phyloP scores from a whole-genome alignment of 2,888 invertebrate species.

The Ecdyonurus torrentis region DNA sequence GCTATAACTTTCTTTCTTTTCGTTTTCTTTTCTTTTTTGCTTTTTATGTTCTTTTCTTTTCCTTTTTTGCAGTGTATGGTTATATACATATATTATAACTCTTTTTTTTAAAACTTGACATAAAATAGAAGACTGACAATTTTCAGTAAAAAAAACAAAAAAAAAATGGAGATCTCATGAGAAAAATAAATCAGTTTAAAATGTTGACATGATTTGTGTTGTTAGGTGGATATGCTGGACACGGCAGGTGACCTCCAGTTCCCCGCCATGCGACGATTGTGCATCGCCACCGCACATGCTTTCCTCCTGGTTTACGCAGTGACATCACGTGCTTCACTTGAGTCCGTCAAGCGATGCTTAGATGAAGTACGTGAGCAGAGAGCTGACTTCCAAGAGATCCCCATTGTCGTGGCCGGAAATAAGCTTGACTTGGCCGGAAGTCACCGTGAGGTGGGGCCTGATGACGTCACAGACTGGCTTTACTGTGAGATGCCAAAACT shows the following conservation, averaged over 20 bases:
- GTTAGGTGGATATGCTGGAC: constrained; percentile 56
- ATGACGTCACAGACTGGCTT: constrained; percentile 68
- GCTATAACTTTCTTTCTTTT: too few species aligned
- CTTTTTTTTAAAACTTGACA: too few species aligned
- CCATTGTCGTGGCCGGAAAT: constrained; percentile 74
- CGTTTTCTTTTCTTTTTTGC: too few species aligned
- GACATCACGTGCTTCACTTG: constrained; percentile 54
- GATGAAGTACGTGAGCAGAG: constrained; percentile 70
- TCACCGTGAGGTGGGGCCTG: constrained; percentile 52
- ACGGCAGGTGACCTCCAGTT: constrained; percentile 77
- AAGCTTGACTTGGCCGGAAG: constrained; percentile 60
- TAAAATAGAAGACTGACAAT: too few species aligned
- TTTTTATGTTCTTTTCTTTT: too few species aligned
- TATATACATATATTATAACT: too few species aligned
- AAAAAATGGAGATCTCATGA: too few species aligned
- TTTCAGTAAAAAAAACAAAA: too few species aligned
- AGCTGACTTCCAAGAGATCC: constrained; percentile 61
- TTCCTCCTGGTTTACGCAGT: constrained; percentile 74
- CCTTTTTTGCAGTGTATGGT: too few species aligned
- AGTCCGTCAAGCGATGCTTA: constrained; percentile 53
- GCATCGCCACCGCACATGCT: constrained; percentile 75
- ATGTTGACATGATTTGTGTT: too few species aligned
- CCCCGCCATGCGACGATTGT: constrained; percentile 75
- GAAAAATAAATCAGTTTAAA: too few species aligned
- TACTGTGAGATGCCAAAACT: constrained; percentile 56